Base-by-base conservation (phyloP, 2,888 invertebrate genomes). In the Calameuta filiformis region DNA sequence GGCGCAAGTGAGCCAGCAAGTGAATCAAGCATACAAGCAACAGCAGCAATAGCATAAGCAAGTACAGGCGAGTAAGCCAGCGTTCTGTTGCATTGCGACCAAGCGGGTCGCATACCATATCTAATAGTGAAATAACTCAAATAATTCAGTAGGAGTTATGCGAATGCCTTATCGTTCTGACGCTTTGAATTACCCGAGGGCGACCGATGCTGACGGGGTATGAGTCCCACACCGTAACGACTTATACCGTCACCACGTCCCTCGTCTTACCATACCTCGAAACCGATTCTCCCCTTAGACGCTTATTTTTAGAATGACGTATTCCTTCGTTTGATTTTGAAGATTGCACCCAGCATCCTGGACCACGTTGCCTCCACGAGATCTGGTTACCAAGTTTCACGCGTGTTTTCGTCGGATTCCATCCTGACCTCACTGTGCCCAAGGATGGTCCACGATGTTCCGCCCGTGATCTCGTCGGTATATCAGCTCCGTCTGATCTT, bases 111-210 rank as follows among this genome's bases (percentile, higher is more conserved):
- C 89, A 90, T 89, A 87, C 89, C 89, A 85, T 87, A 87, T 90
- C 88, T 89, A 90, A 90, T 90, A 90, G 87, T 86, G 87, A 89
- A 90, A 90, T 90, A 89, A 87, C 89, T 89, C 83, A 86, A 90
- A 90, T 91, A 90, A 90, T 90, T 90, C 88, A 87, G 85, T 84
- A 87, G 85, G 86, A 89, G 87, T 90, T 89, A 90, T 88, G 89
- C 86, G 87, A 88, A 86, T 88, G 85, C 86, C 88, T 88, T 89
- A 89, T 89, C 88, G 88, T 85, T 83, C 85, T 84, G 89, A 89
- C 87, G 87, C 87, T 88, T 88, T 87, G 87, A 87, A 89, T 90
- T 87, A 87, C 81, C 85, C 86, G 74, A 80, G 83, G 81, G 56
- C 56, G 56, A 56, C 56, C 56, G 56, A 56, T 56, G 56, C 56